Evolutionary conservation across 2,888 invertebrate species (phyloP), one percentile per base, ranked within the genome.

Genomic region (Mylabris sibirica): DNA sequence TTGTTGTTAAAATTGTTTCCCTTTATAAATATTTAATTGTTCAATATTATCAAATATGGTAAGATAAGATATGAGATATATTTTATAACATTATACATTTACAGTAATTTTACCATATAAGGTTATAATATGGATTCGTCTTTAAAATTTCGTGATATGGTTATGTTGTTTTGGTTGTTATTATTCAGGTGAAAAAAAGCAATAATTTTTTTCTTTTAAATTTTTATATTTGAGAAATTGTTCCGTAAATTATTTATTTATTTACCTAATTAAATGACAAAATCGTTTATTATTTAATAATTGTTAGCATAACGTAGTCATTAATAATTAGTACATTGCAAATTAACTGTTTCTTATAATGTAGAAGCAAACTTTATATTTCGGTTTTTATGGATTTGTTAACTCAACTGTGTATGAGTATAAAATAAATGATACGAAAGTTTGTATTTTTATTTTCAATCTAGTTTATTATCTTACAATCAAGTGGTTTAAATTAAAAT

Each of bases 121-220:
- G 69, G 69, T 57, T 44, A 69, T n/a, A n/a, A n/a, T 69, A 60
- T 60, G 69, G 69, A 69, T 69, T 66, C 66, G 57, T 63, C 64
- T 60, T 38, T 26, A 44, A 49, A 49, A 22, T 49, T 49, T 8
- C 20, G 9, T 49, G 49, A 9, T 49, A 49, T 49, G 49, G 49
- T 49, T 49, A 49, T 20, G 20, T 49, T 65, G 60, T 44, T 49
- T 24, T 62, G 62, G 60, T 63, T 17, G 44, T 44, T 44, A n/a
- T 68, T 62, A 61, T 65, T 62, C 63, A 44, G 49, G 65, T 64
- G 66, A 60, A 65, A 63, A 66, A 69, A 66, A 66, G 64, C 66
- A 69, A 30, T 30, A n/a, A n/a, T n/a, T n/a, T n/a, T n/a, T n/a
- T n/a, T n/a, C n/a, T 30, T 30, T 30, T 69, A 60, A 11, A 12